These are phyloP conservation scores for Thripadectes ignobilis DNA, from an alignment of 2,797 vertebrate species.

Conservation along the genomic window DNA sequence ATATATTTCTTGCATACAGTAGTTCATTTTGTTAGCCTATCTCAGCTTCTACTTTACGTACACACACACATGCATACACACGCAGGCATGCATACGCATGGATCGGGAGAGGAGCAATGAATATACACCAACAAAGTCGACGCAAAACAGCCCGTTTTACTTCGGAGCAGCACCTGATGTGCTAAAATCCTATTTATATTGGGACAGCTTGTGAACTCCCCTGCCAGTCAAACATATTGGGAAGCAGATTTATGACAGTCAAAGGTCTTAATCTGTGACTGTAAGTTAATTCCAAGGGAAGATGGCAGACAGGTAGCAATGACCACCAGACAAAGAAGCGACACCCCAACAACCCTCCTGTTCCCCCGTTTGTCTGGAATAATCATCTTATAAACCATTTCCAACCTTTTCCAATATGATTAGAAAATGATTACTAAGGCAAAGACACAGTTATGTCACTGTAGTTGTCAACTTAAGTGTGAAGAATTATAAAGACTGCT, in stretches of 20 bases:
- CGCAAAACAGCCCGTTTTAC: slow-evolving; percentile 71
- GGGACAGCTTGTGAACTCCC: slow-evolving; percentile 74
- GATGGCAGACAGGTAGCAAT: slow-evolving; percentile 78
- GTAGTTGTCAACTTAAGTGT: slow-evolving; percentile 77
- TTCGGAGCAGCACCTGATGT: slow-evolving; percentile 67
- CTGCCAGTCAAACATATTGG: slow-evolving; percentile 81
- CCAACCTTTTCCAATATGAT: slow-evolving; percentile 71
- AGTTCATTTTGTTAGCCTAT: slow-evolving; percentile 87
- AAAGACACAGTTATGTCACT: slow-evolving; percentile 63
- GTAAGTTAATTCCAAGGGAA: slow-evolving; percentile 86
- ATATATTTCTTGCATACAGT: slow-evolving; percentile 88
- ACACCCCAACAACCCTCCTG: slow-evolving; percentile 12
- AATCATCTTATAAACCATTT: slow-evolving; percentile 72
- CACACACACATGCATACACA: slow-evolving; percentile 72
- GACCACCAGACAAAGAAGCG: slow-evolving; percentile 59
- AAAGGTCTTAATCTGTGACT: slow-evolving; percentile 88
- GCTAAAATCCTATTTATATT: slow-evolving; percentile 79
- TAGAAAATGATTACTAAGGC: slow-evolving; percentile 73
- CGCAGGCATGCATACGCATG: slow-evolving; percentile 73
- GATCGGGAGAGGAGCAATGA: slow-evolving; percentile 62
- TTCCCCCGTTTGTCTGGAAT: background rate
- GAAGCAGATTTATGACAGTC: slow-evolving; percentile 90
- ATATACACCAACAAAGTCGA: slow-evolving; percentile 72
- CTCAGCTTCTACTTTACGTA: slow-evolving; percentile 77
- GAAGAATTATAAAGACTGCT: slow-evolving; percentile 75